Percentiles rank a stretch among this genome's conserved stretches.
Conservation (phyloP, 2,797 vertebrate species). For the Balearica regulorum region DNA sequence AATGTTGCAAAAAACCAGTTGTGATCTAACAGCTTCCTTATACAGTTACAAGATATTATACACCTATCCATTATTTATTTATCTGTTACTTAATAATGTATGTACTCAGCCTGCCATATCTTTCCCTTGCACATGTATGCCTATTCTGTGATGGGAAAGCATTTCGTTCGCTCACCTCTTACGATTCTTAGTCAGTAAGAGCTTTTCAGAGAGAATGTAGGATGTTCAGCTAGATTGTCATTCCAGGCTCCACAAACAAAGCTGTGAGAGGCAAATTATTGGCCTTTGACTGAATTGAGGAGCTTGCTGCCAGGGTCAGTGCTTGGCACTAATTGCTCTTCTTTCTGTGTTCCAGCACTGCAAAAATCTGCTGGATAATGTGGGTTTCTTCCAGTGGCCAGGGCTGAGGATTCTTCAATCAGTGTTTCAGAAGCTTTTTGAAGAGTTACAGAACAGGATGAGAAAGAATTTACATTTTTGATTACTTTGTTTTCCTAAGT, state of each 20-base stretch:
- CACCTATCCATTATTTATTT: conserved; percentile 31
- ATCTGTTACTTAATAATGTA: conserved; percentile 38
- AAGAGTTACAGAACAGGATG: background rate
- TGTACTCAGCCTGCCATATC: background rate
- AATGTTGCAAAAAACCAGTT: background rate
- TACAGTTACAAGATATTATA: background rate
- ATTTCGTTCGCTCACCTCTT: background rate
- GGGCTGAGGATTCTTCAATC: background rate
- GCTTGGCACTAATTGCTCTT: background rate
- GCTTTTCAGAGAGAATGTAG: background rate
- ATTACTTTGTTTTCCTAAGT: background rate
- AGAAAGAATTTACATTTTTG: background rate
- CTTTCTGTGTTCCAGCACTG: background rate
- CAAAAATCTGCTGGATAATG: background rate
- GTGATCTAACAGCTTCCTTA: background rate
- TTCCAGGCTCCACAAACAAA: background rate
- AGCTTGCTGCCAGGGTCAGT: background rate
- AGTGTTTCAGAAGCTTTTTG: background rate
- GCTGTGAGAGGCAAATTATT: background rate
- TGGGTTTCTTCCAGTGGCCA: background rate
- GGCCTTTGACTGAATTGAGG: background rate
- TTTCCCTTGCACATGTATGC: background rate
- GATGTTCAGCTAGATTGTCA: background rate
- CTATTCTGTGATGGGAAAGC: background rate
- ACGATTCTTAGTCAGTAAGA: background rate